Percentiles rank a stretch among this genome's conserved stretches.
Conservation (phyloP, 2,888 invertebrate genomes). For the Agelastica alni region DNA sequence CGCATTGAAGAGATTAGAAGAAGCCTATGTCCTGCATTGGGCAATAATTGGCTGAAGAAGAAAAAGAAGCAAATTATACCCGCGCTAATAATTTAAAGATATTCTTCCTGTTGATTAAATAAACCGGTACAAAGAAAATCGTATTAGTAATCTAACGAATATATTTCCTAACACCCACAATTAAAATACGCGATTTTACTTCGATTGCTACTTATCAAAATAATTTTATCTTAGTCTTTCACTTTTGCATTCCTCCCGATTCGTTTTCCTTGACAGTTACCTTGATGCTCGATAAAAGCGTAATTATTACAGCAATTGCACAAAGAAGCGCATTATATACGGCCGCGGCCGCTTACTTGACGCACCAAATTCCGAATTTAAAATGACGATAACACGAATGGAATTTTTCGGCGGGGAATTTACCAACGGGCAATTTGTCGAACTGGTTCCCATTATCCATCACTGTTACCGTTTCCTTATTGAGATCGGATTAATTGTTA, state of each 20-base stretch:
- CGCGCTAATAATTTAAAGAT: too few species aligned
- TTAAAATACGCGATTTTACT: background rate
- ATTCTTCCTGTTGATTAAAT: too few species aligned
- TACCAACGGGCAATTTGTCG: slow-evolving; percentile 8
- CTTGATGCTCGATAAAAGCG: slow-evolving; percentile 6
- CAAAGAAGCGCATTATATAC: slow-evolving; percentile 8
- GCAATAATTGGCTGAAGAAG: too few species aligned
- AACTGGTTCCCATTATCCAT: slow-evolving; percentile 4
- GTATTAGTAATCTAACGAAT: too few species aligned
- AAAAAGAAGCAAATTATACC: too few species aligned
- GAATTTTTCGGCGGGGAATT: slow-evolving; percentile 5
- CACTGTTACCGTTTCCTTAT: slow-evolving; percentile 11
- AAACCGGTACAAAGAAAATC: too few species aligned
- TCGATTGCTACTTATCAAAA: background rate
- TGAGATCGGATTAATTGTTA: slow-evolving; percentile 7
- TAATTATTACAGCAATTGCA: slow-evolving; percentile 1
- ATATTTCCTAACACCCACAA: too few species aligned
- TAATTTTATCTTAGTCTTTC: background rate
- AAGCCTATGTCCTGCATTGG: too few species aligned
- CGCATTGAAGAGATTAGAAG: too few species aligned
- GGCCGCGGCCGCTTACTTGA: slow-evolving; percentile 11
- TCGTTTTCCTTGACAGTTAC: slow-evolving; percentile 20
- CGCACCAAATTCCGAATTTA: slow-evolving; percentile 8
- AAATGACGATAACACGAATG: slow-evolving; percentile 7
- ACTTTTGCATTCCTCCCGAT: slow-evolving; percentile 7